Conservation (phyloP, 2,888 invertebrate genomes). For the Andrena camellia region DNA sequence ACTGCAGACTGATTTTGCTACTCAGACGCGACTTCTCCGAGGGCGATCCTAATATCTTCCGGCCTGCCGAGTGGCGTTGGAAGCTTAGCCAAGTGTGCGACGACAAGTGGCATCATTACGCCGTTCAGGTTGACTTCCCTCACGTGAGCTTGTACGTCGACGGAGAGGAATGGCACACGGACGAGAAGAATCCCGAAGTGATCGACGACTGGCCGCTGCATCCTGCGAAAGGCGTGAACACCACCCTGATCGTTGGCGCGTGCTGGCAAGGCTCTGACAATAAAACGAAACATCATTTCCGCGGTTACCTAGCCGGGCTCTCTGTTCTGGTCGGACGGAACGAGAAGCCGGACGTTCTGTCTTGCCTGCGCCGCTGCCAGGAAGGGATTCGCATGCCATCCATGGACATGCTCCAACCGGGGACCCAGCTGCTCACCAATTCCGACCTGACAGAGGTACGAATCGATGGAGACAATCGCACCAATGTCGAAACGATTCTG, state of each 20-base stretch:
- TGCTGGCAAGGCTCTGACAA: slow-evolving; percentile 99
- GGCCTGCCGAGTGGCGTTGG: slow-evolving; percentile 99
- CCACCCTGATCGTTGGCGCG: slow-evolving; percentile 97
- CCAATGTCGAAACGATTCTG: slow-evolving; percentile 94
- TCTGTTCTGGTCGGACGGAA: slow-evolving; percentile 91
- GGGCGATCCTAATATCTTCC: slow-evolving; percentile 96
- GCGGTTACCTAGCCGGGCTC: slow-evolving; percentile 95
- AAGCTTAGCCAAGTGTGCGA: slow-evolving; percentile 98
- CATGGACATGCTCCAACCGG: slow-evolving; percentile 91
- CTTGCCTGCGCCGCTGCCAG: slow-evolving; percentile 93
- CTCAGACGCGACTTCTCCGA: slow-evolving; percentile 96
- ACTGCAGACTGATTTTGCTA: slow-evolving; percentile 97
- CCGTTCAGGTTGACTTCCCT: slow-evolving; percentile 96
- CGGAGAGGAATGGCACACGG: slow-evolving; percentile 89
- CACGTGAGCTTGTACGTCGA: slow-evolving; percentile 95
- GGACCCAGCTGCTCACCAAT: slow-evolving; percentile 91
- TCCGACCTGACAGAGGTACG: slow-evolving; percentile 94
- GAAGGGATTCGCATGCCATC: slow-evolving; percentile 90
- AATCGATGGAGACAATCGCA: slow-evolving; percentile 95
- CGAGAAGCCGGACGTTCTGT: slow-evolving; percentile 91
- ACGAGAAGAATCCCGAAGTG: slow-evolving; percentile 96
- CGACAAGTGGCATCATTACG: slow-evolving; percentile 99
- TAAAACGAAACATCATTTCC: slow-evolving; percentile 95
- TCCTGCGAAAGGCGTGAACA: slow-evolving; percentile 96
- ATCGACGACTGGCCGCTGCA: slow-evolving; percentile 99